A percentile compares a stretch with the other conserved stretches of the same genome.
Conservation (phyloP, 2,888 invertebrate genomes). For the Euplexia lucipara region DNA sequence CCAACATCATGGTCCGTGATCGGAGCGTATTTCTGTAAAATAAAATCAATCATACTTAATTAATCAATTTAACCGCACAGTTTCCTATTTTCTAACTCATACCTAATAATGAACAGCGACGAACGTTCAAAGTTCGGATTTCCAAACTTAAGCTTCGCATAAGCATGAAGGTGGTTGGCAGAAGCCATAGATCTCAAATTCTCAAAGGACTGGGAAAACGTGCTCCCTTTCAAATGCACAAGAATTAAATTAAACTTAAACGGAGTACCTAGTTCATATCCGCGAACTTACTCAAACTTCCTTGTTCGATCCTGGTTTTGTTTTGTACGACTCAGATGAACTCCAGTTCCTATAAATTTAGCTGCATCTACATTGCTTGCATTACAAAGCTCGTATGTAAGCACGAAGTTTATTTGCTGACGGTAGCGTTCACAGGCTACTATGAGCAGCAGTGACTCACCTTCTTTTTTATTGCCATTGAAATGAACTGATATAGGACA, state of each 20-base stretch:
- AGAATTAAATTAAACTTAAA: slow-evolving; percentile 25
- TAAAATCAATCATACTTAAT: too few relatives aligned
- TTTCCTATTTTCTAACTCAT: slow-evolving; percentile 7
- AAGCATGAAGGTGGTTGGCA: not conserved
- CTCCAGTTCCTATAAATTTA: not conserved
- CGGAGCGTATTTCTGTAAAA: slow-evolving; percentile 73
- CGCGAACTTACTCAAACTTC: slow-evolving; percentile 1
- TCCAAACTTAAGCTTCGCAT: not conserved
- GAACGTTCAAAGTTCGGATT: slow-evolving; percentile 13
- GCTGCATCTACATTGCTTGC: not conserved
- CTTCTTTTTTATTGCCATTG: too few relatives aligned
- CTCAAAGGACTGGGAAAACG: slow-evolving; percentile 7
- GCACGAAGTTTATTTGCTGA: too few relatives aligned
- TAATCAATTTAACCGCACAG: not conserved
- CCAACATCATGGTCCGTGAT: slow-evolving; percentile 69
- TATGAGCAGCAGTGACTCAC: too few relatives aligned
- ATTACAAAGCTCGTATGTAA: not conserved
- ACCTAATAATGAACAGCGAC: slow-evolving; percentile 1
- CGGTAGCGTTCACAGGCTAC: too few relatives aligned
- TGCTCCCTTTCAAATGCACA: slow-evolving; percentile 22
- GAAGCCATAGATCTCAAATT: slow-evolving; percentile 19
- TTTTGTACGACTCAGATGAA: not conserved
- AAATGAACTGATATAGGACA: too few relatives aligned
- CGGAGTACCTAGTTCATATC: slow-evolving; percentile 9
- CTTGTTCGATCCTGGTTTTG: slow-evolving; percentile 4